phyloP scores from a whole-genome alignment of 2,888 invertebrate genomes.

The Caenorhabditis sulstoni region DNA sequence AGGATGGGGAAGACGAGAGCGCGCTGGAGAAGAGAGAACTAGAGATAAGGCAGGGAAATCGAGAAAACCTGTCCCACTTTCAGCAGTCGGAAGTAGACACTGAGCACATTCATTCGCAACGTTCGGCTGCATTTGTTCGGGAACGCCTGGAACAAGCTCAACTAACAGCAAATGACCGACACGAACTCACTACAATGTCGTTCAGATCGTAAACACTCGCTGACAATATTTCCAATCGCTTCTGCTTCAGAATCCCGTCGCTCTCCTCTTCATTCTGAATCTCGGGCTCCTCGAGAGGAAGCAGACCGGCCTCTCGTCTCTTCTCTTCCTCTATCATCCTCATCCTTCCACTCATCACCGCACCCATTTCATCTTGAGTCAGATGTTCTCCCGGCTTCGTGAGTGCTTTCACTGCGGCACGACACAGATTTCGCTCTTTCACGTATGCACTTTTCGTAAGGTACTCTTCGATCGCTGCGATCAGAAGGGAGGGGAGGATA shows the following conservation, averaged over 20 bases:
- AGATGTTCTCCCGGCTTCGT: constrained; percentile 1
- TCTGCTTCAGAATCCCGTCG: no score
- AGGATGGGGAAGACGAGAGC: background rate
- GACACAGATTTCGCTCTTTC: background rate
- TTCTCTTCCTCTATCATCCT: no score
- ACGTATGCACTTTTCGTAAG: background rate
- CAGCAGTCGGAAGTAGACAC: background rate
- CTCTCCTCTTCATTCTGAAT: no score
- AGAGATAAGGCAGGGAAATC: no score
- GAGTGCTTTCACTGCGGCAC: background rate
- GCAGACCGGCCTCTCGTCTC: no score
- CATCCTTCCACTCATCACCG: no score
- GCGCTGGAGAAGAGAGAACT: background rate
- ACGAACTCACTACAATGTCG: no score
- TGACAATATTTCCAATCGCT: no score
- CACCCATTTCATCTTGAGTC: no score
- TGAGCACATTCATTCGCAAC: constrained; percentile 1
- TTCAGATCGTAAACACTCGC: no score
- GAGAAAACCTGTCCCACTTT: constrained; percentile 5
- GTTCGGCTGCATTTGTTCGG: background rate
- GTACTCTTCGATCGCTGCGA: constrained; percentile 15
- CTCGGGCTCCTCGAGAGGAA: no score
- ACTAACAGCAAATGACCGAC: background rate
- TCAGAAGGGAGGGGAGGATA: constrained; percentile 3
- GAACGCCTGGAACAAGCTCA: constrained; percentile 1